Evolutionary conservation across 2,113 vertebrate species (phyloP).

Genomic region (Anarhynchus alexandrinus): DNA sequence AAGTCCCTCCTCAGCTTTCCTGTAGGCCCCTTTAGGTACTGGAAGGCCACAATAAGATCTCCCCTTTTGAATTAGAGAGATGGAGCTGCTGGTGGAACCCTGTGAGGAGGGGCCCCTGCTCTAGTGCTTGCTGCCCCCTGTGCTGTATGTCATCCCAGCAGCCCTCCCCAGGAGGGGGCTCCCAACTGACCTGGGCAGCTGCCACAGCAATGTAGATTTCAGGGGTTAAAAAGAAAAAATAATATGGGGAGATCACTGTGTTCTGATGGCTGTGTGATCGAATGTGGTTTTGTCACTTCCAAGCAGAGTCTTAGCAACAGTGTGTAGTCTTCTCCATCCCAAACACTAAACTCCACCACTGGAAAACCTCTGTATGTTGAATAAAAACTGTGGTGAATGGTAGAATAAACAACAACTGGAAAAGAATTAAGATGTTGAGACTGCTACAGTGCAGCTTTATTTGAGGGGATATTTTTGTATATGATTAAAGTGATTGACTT

Average conservation of each 20-base stretch:
- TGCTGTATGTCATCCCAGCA: not conserved
- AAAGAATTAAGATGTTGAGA: not conserved
- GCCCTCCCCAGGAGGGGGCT: not conserved
- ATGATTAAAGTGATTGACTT: not conserved
- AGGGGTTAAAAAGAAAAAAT: not conserved
- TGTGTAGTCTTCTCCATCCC: not conserved
- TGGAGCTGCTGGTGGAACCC: not conserved
- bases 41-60: too few species aligned
- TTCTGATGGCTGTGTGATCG: not conserved
- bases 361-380: not conserved
- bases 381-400: not conserved
- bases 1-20: too few species aligned
- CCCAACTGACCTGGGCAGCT: not conserved
- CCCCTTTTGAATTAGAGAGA: not conserved
- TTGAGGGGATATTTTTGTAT: not conserved
- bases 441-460: not conserved
- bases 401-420: not conserved
- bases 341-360: not conserved
- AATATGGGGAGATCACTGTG: not conserved
- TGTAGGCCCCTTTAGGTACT: too few species aligned
- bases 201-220: not conserved
- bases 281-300: not conserved
- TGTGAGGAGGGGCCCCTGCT: not conserved
- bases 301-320: not conserved
- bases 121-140: rapidly evolving